Base-by-base conservation (phyloP, 2,888 invertebrate species). In the Plagodis dolabraria region DNA sequence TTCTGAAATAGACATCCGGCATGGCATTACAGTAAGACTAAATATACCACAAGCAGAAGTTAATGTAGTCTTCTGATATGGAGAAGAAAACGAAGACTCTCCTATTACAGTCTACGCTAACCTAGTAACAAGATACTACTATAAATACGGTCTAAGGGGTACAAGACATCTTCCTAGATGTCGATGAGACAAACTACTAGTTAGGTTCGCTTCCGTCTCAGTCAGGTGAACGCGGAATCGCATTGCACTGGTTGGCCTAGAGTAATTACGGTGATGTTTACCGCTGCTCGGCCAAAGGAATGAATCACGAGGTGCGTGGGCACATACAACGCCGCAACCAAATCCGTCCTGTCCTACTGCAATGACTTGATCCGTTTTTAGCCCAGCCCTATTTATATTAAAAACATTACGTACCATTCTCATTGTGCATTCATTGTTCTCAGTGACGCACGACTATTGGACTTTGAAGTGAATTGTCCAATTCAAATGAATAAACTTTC, bases 271-370 rank as follows among this genome's bases (percentile, higher is more conserved):
- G 79, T 85, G 85, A 84, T 89, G 88, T 90, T 89, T 88, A 90
- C 86, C 79, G 85, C 82, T 84, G 76, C 74, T 79, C 82, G 67
- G 87, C 87, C 86, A 87, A 88, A 82, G 76, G 74, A 74, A 84
- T 90, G 91, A 89, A 87, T 91, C 91, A 90, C 86, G 80, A 77
- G 83, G 62, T 68, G 82, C 83, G 89, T 89, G 82, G 90, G 89
- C 77, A 85, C 75, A 74, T 74, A 71, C 77, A 74, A 72, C 69
- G 70, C 77, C 73, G 75, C 80, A 76, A 81, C 87, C 85, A 86
- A 89, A 89, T 82, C 80, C 65, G 84, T 85, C 76, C 81, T 74
- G 82, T 80, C 80, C 78, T 80, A 79, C 77, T 74, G 76, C 77
- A 77, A 77, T 78, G 75, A 75, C 79, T 75, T 74, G 76, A 71